Conservation (phyloP, 2,797 vertebrate genomes). For the Cyclura pinguis region DNA sequence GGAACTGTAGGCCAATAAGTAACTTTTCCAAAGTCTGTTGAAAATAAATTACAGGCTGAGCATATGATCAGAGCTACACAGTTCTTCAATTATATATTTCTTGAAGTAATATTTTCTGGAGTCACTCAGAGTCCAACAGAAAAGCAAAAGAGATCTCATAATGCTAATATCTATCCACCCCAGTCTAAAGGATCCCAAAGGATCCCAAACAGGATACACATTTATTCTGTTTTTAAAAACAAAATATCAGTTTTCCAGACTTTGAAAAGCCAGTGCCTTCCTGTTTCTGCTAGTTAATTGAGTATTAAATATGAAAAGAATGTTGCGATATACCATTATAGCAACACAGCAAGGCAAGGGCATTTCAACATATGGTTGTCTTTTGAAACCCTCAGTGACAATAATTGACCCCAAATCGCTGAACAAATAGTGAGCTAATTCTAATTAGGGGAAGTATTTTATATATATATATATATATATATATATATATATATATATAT, state of each 20-base stretch:
- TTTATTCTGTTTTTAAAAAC: not conserved
- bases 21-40: too few species aligned
- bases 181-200: not conserved
- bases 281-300: conserved; percentile 37
- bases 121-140: not conserved
- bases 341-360: conserved; percentile 29
- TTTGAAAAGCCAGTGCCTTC: not conserved
- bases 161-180: not conserved
- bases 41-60: not conserved
- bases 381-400: conserved; percentile 64
- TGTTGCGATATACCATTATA: not conserved
- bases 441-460: conserved; percentile 67
- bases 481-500: conserved; percentile 4
- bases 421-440: conserved; percentile 65
- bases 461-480: conserved; percentile 4
- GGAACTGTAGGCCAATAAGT: too few species aligned
- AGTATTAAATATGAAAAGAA: conserved; percentile 25
- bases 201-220: not conserved
- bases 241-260: not conserved
- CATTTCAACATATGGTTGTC: conserved; percentile 44
- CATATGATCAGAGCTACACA: not conserved
- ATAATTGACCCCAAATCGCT: conserved; percentile 63
- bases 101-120: not conserved
- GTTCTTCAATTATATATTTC: not conserved
- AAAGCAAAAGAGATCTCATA: not conserved